phyloP scores from a whole-genome alignment of 1,140 invertebrate species.

The Ceratoteleas bidentatus region DNA sequence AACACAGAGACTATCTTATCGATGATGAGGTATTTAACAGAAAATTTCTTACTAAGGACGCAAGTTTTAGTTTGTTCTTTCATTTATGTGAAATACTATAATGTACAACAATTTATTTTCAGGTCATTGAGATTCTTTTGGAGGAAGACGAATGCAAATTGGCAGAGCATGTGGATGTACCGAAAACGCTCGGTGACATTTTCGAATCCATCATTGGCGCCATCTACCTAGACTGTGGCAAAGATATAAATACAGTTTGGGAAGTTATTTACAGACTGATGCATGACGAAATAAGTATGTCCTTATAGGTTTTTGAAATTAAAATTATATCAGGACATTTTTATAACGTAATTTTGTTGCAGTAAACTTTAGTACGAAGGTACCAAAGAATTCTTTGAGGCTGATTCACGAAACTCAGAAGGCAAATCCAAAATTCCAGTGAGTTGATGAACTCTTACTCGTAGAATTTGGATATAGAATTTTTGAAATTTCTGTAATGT shows the following conservation, averaged over 20 bases:
- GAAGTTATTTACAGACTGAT: slow-evolving; percentile 89
- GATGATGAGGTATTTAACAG: too few relatives aligned
- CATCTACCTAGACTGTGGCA: slow-evolving; percentile 93
- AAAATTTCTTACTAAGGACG: too few relatives aligned
- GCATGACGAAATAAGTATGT: slow-evolving; percentile 85
- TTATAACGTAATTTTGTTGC: slow-evolving; percentile 56
- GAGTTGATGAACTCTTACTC: slow-evolving; percentile 11
- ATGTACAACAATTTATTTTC: slow-evolving; percentile 65
- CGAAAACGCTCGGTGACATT: slow-evolving; percentile 96
- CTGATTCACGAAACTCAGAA: slow-evolving; percentile 89
- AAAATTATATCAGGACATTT: too few relatives aligned
- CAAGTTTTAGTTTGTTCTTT: too few relatives aligned
- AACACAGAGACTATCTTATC: too few relatives aligned
- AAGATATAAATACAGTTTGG: slow-evolving; percentile 90
- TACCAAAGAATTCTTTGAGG: slow-evolving; percentile 94
- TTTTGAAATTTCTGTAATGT: slow-evolving; percentile 53
- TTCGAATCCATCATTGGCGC: slow-evolving; percentile 96
- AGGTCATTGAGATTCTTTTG: slow-evolving; percentile 75
- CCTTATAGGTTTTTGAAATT: too few relatives aligned
- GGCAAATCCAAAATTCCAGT: slow-evolving; percentile 78
- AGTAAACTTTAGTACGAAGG: slow-evolving; percentile 87
- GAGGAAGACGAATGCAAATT: slow-evolving; percentile 86
- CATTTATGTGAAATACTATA: too few relatives aligned
- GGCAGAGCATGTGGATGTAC: slow-evolving; percentile 91
- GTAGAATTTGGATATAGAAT: slow-evolving; percentile 15